These are phyloP conservation scores for Zele albiditarsus DNA, from an alignment of 2,888 invertebrate species.

Conservation along the genomic window DNA sequence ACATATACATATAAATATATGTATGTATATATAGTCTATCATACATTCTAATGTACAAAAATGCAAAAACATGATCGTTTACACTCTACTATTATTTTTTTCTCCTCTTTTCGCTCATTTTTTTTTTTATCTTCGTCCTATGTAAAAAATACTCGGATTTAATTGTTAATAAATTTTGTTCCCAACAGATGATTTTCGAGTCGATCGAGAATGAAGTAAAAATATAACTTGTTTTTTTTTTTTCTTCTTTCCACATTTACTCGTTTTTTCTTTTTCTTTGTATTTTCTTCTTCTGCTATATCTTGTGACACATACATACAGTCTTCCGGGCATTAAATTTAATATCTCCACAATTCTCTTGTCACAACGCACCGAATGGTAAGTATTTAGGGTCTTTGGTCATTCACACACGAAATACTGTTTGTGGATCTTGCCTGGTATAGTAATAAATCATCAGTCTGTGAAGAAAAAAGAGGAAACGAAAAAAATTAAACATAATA, in stretches of 20 bases:
- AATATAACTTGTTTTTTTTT: slow-evolving; percentile 9
- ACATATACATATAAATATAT: no score
- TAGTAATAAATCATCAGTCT: slow-evolving; percentile 53
- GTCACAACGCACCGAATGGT: slow-evolving; percentile 48
- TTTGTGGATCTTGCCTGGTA: slow-evolving; percentile 55
- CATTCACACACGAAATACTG: slow-evolving; percentile 68
- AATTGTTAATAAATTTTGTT: not conserved
- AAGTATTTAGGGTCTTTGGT: slow-evolving; percentile 67
- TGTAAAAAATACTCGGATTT: not conserved
- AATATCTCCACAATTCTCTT: slow-evolving; percentile 26
- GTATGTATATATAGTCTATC: slow-evolving; percentile 45
- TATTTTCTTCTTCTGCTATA: not conserved
- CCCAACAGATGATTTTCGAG: not conserved
- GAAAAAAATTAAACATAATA: slow-evolving; percentile 13
- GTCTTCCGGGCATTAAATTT: slow-evolving; percentile 28
- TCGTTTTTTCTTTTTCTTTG: not conserved
- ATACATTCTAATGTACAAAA: slow-evolving; percentile 55
- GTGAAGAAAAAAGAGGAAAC: slow-evolving; percentile 41
- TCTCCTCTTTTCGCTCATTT: slow-evolving; percentile 15
- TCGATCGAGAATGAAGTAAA: not conserved
- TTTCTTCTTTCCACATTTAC: not conserved
- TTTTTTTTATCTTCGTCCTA: not conserved
- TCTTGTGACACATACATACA: slow-evolving; percentile 7
- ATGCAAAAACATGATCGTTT: slow-evolving; percentile 42
- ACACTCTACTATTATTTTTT: slow-evolving; percentile 31